Conservation (phyloP, 23 tunicate genomes). For the Ascidia mentula region DNA sequence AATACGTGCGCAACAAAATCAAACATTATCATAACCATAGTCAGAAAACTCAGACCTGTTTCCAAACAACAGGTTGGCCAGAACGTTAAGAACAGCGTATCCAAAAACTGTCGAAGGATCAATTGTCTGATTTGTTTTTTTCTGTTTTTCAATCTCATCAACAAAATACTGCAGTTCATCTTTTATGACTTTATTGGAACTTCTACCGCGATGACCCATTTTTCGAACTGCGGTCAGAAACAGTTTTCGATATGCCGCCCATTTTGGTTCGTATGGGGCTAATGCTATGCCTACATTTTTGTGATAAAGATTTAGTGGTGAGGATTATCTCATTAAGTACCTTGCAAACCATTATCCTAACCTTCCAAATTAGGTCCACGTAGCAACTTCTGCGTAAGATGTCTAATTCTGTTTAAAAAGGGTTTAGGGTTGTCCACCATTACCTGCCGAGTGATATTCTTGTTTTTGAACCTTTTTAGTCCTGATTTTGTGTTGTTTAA, state of each 20-base stretch:
- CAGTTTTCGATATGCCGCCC: constrained; percentile 36
- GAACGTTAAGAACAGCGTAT: constrained; percentile 17
- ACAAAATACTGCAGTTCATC: constrained; percentile 19
- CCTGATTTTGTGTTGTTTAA: too few relatives aligned
- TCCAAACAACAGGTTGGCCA: constrained; percentile 30
- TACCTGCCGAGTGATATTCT: too few relatives aligned
- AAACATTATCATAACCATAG: background rate
- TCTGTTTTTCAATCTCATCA: background rate
- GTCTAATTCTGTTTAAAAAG: background rate
- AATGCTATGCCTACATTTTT: constrained; percentile 9
- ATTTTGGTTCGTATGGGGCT: constrained; percentile 19
- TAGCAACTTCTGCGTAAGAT: background rate
- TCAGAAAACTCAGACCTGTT: constrained; percentile 30
- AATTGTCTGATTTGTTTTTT: background rate
- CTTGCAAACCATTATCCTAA: background rate
- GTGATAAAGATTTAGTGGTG: background rate
- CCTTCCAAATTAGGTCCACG: background rate
- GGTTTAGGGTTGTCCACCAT: background rate
- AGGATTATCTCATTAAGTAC: background rate
- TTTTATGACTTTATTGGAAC: background rate
- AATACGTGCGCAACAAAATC: too few relatives aligned
- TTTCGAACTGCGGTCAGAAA: constrained; percentile 20
- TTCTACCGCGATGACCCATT: background rate
- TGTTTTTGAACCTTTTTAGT: too few relatives aligned
- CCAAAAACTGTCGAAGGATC: constrained; percentile 10